Evolutionary conservation across 2,113 vertebrate species (phyloP).

Genomic region (Psammodynastes pulverulentus): DNA sequence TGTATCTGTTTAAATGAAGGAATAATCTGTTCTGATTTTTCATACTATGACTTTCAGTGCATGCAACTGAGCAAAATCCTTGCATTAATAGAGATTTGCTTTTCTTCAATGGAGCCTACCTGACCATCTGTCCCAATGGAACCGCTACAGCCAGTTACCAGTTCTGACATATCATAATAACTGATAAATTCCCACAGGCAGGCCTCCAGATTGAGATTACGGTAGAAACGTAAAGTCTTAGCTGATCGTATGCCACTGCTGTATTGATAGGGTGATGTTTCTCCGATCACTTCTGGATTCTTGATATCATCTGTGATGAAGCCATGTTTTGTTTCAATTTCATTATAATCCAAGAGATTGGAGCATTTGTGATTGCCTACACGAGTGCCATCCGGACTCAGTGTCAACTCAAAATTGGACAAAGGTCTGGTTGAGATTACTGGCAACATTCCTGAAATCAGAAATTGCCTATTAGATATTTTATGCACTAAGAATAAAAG

Average conservation of each 20-base stretch:
- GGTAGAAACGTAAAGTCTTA: constrained; percentile 75
- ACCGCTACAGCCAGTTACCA: constrained; percentile 73
- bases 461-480: neutral
- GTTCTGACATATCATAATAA: constrained; percentile 76
- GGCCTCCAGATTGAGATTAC: constrained; percentile 77
- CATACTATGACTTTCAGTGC: neutral
- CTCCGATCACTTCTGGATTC: constrained; percentile 75
- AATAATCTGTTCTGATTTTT: neutral
- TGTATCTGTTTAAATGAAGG: neutral
- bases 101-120: constrained; percentile 47
- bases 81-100: neutral
- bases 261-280: constrained; percentile 78
- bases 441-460: constrained; percentile 77
- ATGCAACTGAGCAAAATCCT: neutral
- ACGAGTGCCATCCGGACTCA: constrained; percentile 77
- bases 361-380: constrained; percentile 84
- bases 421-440: constrained; percentile 78
- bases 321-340: constrained; percentile 78
- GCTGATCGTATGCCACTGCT: constrained; percentile 66
- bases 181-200: constrained; percentile 79
- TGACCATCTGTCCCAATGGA: constrained; percentile 76
- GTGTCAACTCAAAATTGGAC: constrained; percentile 80
- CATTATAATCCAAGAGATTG: constrained; percentile 80
- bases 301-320: constrained; percentile 77
- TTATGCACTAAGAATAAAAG: neutral